Conservation (phyloP, 2,797 vertebrate genomes). For the Sebastolobus altivelis region DNA sequence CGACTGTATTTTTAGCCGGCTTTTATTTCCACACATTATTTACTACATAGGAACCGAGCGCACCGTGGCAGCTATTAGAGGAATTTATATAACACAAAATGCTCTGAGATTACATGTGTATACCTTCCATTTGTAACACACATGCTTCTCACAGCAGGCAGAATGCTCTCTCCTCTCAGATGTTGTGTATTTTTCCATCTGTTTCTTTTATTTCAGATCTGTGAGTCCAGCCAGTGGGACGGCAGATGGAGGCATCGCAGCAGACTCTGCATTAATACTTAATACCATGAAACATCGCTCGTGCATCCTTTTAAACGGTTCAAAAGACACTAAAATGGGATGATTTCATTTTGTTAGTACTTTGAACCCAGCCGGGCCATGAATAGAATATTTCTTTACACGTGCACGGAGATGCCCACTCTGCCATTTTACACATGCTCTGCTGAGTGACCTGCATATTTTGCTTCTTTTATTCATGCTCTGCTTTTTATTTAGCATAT, state of each 20-base stretch:
- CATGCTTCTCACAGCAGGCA: constrained; percentile 34
- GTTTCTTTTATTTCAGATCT: constrained; percentile 66
- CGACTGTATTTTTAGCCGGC: constrained; percentile 78
- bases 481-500: background rate
- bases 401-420: constrained; percentile 34
- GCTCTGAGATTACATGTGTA: constrained; percentile 60
- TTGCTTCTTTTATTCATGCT: background rate
- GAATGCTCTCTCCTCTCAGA: constrained; percentile 43
- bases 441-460: background rate
- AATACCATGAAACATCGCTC: constrained; percentile 68
- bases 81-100: constrained; percentile 45
- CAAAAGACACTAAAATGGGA: constrained; percentile 68
- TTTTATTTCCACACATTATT: constrained; percentile 73
- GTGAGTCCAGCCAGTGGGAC: constrained; percentile 36
- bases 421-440: constrained; percentile 33
- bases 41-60: constrained; percentile 51
- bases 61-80: constrained; percentile 69
- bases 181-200: constrained; percentile 64
- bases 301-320: constrained; percentile 77
- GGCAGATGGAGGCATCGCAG: constrained; percentile 72
- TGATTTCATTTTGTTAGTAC: constrained; percentile 59
- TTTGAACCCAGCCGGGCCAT: constrained; percentile 41
- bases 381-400: constrained; percentile 41
- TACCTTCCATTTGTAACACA: constrained; percentile 49
- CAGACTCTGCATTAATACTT: constrained; percentile 78